A percentile compares a stretch with the other conserved stretches of the same genome.
phyloP scores from a whole-genome alignment of 2,888 invertebrate species.

The Desoria tigrina region DNA sequence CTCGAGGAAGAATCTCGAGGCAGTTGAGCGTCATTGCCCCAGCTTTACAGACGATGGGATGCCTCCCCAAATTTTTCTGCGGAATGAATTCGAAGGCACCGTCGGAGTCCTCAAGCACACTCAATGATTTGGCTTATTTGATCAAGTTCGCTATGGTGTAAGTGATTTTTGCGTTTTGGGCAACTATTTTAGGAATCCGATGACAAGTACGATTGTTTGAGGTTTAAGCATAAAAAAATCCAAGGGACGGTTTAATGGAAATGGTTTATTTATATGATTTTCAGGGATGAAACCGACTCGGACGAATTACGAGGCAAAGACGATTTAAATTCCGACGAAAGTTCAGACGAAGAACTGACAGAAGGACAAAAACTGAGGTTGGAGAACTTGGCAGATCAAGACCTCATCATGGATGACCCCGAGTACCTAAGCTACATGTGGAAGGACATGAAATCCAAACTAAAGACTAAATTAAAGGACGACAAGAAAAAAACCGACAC shows the following conservation, averaged over 20 bases:
- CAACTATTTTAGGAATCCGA: not conserved
- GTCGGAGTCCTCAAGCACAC: constrained; percentile 16
- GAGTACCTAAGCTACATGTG: constrained; percentile 27
- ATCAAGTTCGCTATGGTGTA: constrained; percentile 44
- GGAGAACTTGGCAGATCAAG: constrained; percentile 39
- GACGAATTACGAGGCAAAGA: constrained; percentile 28
- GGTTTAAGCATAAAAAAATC: too few relatives aligned
- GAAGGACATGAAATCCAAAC: constrained; percentile 15
- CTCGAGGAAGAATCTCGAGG: constrained; percentile 23
- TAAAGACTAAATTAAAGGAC: constrained; percentile 12
- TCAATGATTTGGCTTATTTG: constrained; percentile 42
- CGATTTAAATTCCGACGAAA: constrained; percentile 12
- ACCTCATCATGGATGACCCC: constrained; percentile 35
- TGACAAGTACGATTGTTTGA: too few relatives aligned
- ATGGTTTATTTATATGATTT: too few relatives aligned
- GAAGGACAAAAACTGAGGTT: constrained; percentile 21
- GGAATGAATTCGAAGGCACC: constrained; percentile 40
- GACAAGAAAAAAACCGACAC: constrained; percentile 6
- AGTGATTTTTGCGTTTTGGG: constrained; percentile 9
- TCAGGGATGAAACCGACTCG: not conserved
- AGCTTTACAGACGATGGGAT: constrained; percentile 42
- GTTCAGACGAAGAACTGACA: constrained; percentile 1
- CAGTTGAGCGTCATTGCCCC: constrained; percentile 39
- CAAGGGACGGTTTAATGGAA: too few relatives aligned
- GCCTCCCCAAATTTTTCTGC: constrained; percentile 46